These are phyloP conservation scores for Philopedon plagiatum DNA, from an alignment of 2,888 invertebrate genomes.

Conservation along the genomic window DNA sequence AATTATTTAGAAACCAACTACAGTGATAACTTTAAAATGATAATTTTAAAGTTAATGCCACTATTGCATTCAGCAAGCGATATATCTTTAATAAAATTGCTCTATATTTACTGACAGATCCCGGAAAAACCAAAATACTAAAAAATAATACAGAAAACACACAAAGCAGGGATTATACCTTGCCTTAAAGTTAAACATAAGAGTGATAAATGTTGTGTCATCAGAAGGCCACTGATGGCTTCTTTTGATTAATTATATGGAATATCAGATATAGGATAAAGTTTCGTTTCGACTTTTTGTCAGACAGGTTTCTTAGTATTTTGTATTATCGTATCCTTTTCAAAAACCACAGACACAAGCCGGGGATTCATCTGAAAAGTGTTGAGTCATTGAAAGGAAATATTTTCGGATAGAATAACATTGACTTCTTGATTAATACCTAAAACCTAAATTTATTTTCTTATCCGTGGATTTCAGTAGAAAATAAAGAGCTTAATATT, in stretches of 20 bases:
- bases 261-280: slow-evolving; percentile 36
- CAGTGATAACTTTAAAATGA: too few species aligned
- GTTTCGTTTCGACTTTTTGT: slow-evolving; percentile 38
- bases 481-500: too few species aligned
- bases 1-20: too few species aligned
- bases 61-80: too few species aligned
- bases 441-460: not conserved
- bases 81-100: too few species aligned
- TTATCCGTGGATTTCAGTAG: too few species aligned
- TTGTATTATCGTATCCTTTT: slow-evolving; percentile 23
- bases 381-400: slow-evolving; percentile 7
- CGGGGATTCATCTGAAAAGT: not conserved
- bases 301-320: slow-evolving; percentile 35
- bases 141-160: slow-evolving; percentile 6
- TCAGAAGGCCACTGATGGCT: slow-evolving; percentile 40
- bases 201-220: slow-evolving; percentile 46
- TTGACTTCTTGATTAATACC: slow-evolving; percentile 5
- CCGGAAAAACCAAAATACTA: not conserved
- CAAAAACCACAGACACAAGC: not conserved
- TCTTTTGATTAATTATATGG: slow-evolving; percentile 42
- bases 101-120: not conserved
- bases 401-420: not conserved
- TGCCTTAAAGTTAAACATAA: slow-evolving; percentile 19
- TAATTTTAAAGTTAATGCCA: too few species aligned
- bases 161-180: slow-evolving; percentile 6